These are phyloP conservation scores for Synanthedon vespiformis DNA, from an alignment of 2,888 invertebrate genomes.

Conservation along the genomic window DNA sequence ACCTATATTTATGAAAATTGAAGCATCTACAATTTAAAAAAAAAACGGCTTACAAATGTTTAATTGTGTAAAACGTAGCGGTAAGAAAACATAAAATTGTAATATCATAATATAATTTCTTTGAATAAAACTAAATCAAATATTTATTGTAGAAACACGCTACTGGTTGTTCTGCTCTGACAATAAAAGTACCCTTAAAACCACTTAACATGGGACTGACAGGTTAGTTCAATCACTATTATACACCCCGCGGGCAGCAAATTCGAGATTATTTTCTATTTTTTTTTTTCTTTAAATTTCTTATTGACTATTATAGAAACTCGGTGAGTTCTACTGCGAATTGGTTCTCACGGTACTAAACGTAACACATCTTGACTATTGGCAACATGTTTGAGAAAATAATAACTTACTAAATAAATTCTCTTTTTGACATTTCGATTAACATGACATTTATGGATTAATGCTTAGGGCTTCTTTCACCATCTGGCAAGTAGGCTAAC, in stretches of 20 bases:
- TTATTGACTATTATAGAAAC: constrained; percentile 11
- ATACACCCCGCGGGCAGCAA: constrained; percentile 53
- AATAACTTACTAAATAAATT: too few species aligned
- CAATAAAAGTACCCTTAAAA: constrained; percentile 55
- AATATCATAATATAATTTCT: too few species aligned
- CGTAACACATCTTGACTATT: neutral
- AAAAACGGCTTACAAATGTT: too few species aligned
- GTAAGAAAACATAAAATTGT: too few species aligned
- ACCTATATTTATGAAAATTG: too few species aligned
- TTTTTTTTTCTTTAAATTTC: constrained; percentile 28
- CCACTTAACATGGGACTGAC: constrained; percentile 70
- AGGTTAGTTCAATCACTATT: constrained; percentile 69
- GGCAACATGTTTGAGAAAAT: too few species aligned
- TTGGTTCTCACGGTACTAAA: constrained; percentile 46
- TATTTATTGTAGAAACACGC: constrained; percentile 66
- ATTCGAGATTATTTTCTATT: constrained; percentile 53
- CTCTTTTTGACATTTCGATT: too few species aligned
- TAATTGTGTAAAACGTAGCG: too few species aligned
- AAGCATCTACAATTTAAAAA: too few species aligned
- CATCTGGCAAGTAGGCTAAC: too few species aligned
- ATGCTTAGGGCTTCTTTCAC: too few species aligned
- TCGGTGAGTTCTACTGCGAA: constrained; percentile 38
- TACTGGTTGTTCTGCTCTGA: constrained; percentile 61
- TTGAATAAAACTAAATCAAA: constrained; percentile 32
- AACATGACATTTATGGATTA: too few species aligned